These are phyloP conservation scores for Hesperia comma DNA, from an alignment of 2,888 invertebrate species.

Conservation along the genomic window DNA sequence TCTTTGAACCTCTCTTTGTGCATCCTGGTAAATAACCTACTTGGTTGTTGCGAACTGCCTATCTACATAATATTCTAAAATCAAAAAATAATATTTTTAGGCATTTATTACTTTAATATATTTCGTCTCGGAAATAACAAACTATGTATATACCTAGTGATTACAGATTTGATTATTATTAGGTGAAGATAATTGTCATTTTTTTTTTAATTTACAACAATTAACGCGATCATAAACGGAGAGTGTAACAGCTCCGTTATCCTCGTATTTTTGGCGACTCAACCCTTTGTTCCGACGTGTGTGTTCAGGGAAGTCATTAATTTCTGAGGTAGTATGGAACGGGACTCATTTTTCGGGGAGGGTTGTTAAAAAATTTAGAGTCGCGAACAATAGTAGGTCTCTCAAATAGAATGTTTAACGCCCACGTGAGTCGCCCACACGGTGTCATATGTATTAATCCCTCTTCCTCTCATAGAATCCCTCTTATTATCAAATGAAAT, in stretches of 20 bases:
- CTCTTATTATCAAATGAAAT: slow-evolving; percentile 15
- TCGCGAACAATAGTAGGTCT: slow-evolving; percentile 41
- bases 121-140: too few species aligned
- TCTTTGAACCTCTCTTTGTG: too few species aligned
- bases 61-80: too few species aligned
- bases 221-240: background rate
- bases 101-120: too few species aligned
- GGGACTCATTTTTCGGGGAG: slow-evolving; percentile 53
- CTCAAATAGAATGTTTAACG: slow-evolving; percentile 32
- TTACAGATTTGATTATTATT: too few species aligned
- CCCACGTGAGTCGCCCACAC: slow-evolving; percentile 22
- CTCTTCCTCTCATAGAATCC: background rate
- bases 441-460: slow-evolving; percentile 26
- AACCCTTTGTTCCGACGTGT: slow-evolving; percentile 72
- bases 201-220: background rate
- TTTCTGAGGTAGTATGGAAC: slow-evolving; percentile 68
- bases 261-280: slow-evolving; percentile 70
- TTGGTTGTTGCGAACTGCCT: too few species aligned
- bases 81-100: too few species aligned
- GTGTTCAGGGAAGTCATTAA: slow-evolving; percentile 72
- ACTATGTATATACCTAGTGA: too few species aligned
- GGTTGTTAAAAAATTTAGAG: slow-evolving; percentile 37
- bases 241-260: slow-evolving; percentile 46
- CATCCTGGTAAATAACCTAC: too few species aligned
- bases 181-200: too few species aligned